phyloP scores from a whole-genome alignment of 1,140 invertebrate genomes.

The Hypothenemus hampei region DNA sequence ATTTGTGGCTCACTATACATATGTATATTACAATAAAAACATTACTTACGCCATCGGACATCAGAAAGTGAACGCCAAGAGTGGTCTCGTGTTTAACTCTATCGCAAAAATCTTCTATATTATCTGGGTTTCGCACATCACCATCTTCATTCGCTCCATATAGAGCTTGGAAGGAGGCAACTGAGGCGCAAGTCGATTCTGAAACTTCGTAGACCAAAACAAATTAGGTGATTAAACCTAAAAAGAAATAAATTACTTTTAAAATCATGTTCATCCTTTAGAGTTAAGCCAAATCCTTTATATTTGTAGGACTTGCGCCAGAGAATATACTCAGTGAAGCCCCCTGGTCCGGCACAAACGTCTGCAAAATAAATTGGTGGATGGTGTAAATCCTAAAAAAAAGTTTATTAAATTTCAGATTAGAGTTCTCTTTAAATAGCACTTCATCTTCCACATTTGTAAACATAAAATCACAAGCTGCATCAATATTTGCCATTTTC shows the following conservation, averaged over 20 bases:
- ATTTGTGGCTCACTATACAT: too few relatives aligned
- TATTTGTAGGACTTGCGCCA: conserved; percentile 80
- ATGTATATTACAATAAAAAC: background rate
- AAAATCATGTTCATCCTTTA: conserved; percentile 86
- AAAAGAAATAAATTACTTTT: conserved; percentile 57
- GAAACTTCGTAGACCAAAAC: background rate
- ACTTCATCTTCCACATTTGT: conserved; percentile 66
- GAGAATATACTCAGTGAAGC: conserved; percentile 94
- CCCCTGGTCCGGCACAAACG: conserved; percentile 96
- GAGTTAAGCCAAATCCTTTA: conserved; percentile 95
- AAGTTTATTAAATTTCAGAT: conserved; percentile 1
- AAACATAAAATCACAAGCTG: conserved; percentile 87
- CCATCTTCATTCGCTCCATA: conserved; percentile 86
- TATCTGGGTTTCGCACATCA: conserved; percentile 81
- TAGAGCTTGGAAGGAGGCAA: conserved; percentile 87
- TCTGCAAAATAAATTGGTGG: conserved; percentile 89
- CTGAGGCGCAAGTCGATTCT: conserved; percentile 84
- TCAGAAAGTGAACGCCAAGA: conserved; percentile 91
- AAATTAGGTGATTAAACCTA: background rate
- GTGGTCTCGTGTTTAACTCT: conserved; percentile 75
- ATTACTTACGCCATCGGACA: conserved; percentile 86
- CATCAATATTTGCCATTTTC: conserved; percentile 98
- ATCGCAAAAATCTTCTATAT: conserved; percentile 71
- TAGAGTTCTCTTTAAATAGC: background rate
- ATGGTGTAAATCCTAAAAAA: background rate